These are phyloP conservation scores for Gasteruption jaculator DNA, from an alignment of 2,888 invertebrate species.

Conservation along the genomic window DNA sequence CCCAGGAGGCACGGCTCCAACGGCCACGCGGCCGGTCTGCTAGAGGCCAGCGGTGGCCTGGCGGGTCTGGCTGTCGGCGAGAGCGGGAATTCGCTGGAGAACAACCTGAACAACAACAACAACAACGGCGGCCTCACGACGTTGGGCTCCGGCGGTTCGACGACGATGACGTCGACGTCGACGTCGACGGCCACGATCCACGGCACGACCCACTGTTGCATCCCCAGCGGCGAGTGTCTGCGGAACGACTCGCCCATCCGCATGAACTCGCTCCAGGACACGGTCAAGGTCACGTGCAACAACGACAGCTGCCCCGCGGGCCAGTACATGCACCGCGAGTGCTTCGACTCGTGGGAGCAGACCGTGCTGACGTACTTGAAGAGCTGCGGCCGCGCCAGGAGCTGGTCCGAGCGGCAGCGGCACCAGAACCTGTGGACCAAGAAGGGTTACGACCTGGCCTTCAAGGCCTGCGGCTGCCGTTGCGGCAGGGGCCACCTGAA, in stretches of 20 bases:
- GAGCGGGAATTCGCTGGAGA: slow-evolving; percentile 7
- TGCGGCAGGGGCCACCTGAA: slow-evolving; percentile 90
- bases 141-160: slow-evolving; percentile 16
- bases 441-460: slow-evolving; percentile 94
- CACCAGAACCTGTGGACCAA: slow-evolving; percentile 96
- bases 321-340: slow-evolving; percentile 92
- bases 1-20: slow-evolving; percentile 44
- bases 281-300: slow-evolving; percentile 88
- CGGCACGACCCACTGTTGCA: slow-evolving; percentile 69
- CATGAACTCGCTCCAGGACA: slow-evolving; percentile 70
- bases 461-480: slow-evolving; percentile 91
- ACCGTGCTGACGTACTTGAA: slow-evolving; percentile 83
- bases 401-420: slow-evolving; percentile 93
- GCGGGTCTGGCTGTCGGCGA: too few relatives aligned
- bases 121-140: slow-evolving; percentile 20
- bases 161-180: slow-evolving; percentile 35
- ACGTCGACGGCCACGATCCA: slow-evolving; percentile 36
- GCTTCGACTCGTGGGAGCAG: slow-evolving; percentile 93
- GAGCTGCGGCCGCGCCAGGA: slow-evolving; percentile 85
- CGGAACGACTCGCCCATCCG: slow-evolving; percentile 61
- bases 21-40: slow-evolving; percentile 36
- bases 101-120: slow-evolving; percentile 18
- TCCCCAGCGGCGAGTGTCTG: slow-evolving; percentile 76
- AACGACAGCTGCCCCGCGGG: slow-evolving; percentile 87
- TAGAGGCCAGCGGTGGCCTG: slow-evolving; percentile 34